A percentile compares a stretch with the other conserved stretches of the same genome.
phyloP scores from a whole-genome alignment of 2,797 vertebrate species.

The Betta splendens region DNA sequence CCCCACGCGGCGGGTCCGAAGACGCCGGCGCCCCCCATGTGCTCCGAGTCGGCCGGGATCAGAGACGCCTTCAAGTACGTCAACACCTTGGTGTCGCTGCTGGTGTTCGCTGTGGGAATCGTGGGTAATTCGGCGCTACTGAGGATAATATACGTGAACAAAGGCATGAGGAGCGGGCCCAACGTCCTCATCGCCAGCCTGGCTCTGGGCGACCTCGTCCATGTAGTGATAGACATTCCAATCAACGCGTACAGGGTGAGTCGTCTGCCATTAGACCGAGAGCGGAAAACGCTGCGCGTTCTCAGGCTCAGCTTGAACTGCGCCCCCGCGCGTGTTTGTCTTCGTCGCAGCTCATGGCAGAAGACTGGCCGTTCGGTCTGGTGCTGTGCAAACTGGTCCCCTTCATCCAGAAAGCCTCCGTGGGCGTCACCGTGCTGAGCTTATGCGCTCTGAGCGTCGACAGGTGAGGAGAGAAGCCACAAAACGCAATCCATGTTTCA shows the following conservation, averaged over 20 bases:
- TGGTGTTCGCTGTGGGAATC: slow-evolving; percentile 89
- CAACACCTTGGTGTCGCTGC: slow-evolving; percentile 85
- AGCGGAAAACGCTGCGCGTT: slow-evolving; percentile 13
- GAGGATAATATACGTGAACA: slow-evolving; percentile 91
- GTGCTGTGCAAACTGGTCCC: slow-evolving; percentile 93
- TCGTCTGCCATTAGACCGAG: slow-evolving; percentile 35
- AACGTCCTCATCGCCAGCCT: slow-evolving; percentile 92
- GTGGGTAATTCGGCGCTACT: slow-evolving; percentile 89
- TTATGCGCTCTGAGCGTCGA: slow-evolving; percentile 93
- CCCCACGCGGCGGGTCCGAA: slow-evolving; percentile 47
- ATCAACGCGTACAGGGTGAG: slow-evolving; percentile 92
- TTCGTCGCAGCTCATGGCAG: slow-evolving; percentile 85
- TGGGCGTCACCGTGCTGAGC: slow-evolving; percentile 93
- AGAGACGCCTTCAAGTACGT: slow-evolving; percentile 89
- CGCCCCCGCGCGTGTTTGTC: too few species aligned
- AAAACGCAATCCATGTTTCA: slow-evolving; percentile 63
- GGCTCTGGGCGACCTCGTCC: slow-evolving; percentile 90
- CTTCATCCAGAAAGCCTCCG: slow-evolving; percentile 93
- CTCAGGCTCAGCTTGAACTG: too few species aligned
- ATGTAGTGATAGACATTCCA: slow-evolving; percentile 91
- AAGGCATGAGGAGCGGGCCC: slow-evolving; percentile 91
- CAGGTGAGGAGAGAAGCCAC: slow-evolving; percentile 82
- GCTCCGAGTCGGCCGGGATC: slow-evolving; percentile 79
- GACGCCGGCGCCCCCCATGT: slow-evolving; percentile 75
- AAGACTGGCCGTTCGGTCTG: slow-evolving; percentile 92